Conservation (phyloP, 1,140 invertebrate species). For the Ostrea denselamellosa region DNA sequence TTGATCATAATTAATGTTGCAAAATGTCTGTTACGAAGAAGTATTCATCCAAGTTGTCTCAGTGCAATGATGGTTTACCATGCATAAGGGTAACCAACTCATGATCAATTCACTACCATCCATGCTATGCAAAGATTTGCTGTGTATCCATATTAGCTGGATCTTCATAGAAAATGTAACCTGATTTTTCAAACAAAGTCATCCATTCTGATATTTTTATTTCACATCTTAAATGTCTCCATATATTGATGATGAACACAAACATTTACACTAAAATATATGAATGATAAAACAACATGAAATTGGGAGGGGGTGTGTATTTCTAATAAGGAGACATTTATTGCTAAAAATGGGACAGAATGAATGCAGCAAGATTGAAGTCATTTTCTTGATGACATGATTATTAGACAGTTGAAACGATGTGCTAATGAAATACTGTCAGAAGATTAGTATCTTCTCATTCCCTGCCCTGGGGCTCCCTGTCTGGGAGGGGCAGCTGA, state of each 20-base stretch:
- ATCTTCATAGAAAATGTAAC: no score
- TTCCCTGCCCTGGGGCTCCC: constrained; percentile 25
- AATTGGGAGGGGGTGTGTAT: neutral
- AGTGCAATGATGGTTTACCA: no score
- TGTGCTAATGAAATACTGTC: neutral
- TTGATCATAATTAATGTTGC: no score
- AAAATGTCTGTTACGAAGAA: no score
- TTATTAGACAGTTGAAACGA: neutral
- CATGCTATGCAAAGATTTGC: no score
- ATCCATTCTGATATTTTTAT: neutral
- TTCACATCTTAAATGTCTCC: neutral
- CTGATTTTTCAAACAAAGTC: neutral
- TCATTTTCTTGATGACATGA: neutral
- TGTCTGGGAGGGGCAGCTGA: constrained; percentile 12
- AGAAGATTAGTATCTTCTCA: neutral
- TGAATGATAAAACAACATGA: constrained; percentile 10
- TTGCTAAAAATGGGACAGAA: neutral
- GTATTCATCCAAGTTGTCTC: no score
- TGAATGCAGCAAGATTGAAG: neutral
- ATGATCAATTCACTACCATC: no score
- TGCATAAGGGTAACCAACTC: no score
- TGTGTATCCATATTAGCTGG: no score
- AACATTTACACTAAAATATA: neutral
- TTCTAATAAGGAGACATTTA: neutral
- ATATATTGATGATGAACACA: neutral